Evolutionary conservation across 2,888 invertebrate genomes (phyloP).

Genomic region (Drosophila melanosoma): DNA sequence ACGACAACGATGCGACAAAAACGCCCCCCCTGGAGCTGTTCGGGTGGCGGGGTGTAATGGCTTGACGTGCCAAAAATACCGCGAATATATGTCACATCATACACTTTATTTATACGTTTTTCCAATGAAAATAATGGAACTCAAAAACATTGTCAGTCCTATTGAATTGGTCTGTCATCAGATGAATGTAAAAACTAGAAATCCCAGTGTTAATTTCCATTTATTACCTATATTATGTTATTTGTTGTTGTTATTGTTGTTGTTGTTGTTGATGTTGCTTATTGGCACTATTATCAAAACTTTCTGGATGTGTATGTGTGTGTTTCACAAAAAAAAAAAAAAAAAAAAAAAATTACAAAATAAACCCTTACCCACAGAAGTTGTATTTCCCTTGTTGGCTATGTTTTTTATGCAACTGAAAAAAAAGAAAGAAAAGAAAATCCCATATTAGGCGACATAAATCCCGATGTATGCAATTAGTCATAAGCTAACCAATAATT

Average conservation of each 20-base stretch:
- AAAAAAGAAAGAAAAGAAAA: not conserved
- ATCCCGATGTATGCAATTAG: conserved; percentile 33
- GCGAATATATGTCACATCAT: conserved; percentile 45
- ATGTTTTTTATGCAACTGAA: not conserved
- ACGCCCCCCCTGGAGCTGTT: conserved; percentile 10
- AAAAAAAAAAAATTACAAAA: not conserved
- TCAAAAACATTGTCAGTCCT: conserved; percentile 51
- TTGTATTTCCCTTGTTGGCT: not conserved
- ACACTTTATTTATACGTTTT: conserved; percentile 56
- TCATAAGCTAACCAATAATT: conserved; percentile 44
- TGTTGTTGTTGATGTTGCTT: conserved; percentile 15
- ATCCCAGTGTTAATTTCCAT: conserved; percentile 1
- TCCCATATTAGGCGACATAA: not conserved
- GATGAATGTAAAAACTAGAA: not conserved
- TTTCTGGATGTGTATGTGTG: conserved; percentile 17
- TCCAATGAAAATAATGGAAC: conserved; percentile 62
- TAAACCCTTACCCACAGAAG: not conserved
- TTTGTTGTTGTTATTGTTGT: conserved; percentile 9
- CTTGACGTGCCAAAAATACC: conserved; percentile 65
- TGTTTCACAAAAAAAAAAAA: not conserved
- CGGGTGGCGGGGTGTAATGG: not conserved
- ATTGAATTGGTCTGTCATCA: conserved; percentile 23
- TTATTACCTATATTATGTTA: not conserved
- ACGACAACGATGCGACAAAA: conserved; percentile 51
- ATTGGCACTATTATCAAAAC: conserved; percentile 25